Conservation (phyloP, 2,797 vertebrate species). For the Taenioides sp. region DNA sequence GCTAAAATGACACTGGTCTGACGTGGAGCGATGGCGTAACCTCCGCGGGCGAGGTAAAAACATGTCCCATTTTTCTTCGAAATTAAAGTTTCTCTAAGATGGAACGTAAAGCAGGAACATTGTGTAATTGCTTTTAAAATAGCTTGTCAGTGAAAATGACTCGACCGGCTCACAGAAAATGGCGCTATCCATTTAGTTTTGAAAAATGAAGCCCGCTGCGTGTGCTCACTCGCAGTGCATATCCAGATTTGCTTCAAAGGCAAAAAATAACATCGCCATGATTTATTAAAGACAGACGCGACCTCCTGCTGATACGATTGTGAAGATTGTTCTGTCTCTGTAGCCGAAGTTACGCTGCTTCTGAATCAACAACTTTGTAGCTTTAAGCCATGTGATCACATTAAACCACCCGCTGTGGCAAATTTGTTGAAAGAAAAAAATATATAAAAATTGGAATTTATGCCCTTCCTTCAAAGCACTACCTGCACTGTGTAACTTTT, state of each 20-base stretch:
- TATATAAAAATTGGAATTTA: not conserved
- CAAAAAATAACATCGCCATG: conserved; percentile 2
- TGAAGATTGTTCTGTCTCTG: not conserved
- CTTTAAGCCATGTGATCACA: conserved; percentile 16
- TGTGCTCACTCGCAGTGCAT: not conserved
- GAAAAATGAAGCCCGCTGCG: not conserved
- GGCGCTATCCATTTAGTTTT: conserved; percentile 2
- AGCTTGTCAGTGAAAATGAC: conserved; percentile 6
- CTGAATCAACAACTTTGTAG: conserved; percentile 14
- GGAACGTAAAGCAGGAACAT: conserved; percentile 1
- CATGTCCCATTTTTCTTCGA: not conserved
- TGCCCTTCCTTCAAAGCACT: conserved; percentile 15
- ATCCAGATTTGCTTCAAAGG: conserved; percentile 9
- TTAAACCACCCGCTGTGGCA: conserved; percentile 18
- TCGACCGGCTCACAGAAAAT: not conserved
- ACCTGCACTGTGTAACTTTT: not conserved
- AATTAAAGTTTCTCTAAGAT: not conserved
- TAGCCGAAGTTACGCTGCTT: not conserved
- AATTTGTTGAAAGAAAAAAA: conserved; percentile 11
- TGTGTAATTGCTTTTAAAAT: not conserved
- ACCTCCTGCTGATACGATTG: conserved; percentile 13
- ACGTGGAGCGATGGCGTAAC: not conserved
- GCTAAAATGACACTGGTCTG: conserved; percentile 5
- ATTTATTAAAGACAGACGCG: conserved; percentile 12
- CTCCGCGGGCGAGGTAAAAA: not conserved